Base-by-base conservation (phyloP, 2,113 vertebrate genomes). In the Phodopus roborovskii region DNA sequence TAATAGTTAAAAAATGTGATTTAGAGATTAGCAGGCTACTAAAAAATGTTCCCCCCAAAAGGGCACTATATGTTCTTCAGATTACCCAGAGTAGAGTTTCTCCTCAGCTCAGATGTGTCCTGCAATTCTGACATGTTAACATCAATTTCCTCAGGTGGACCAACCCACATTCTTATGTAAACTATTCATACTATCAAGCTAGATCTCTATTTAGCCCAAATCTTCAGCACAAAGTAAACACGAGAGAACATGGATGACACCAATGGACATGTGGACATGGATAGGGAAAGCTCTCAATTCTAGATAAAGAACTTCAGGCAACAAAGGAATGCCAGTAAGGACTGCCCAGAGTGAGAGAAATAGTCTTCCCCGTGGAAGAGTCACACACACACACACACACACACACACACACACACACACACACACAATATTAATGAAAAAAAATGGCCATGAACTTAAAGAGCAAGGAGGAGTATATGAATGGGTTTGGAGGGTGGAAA, bases 31-130 rank as follows among this genome's bases (percentile, higher is more conserved):
- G 33, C 9, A 42, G n/a, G n/a, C 74, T 78, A 83, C 20, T 75
- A 64, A 36, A 39, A 28, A 84, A 91, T 50, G 73, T 86, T 15
- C 11, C 10, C 58, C 81, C 48, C 13, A 92, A 90, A 73, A 45
- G 73, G 13, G 1, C 0, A 30, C 48, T 68, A 60, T 6, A 39
- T 28, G 28, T 66, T 87, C 81, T 79, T 92, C 56, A 62, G 83
- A 64, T 42, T 88, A 56, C 30, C 78, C 73, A 92, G 1, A 83
- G 42, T 10, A 92, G 26, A 60, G 68, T 90, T 91, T 96, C 88
- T 83, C 36, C 42, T 66, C 28, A n/a, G 68, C 33, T 15, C 62
- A 93, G 13, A 48, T 5, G 13, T 79, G 60, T 85, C 75, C 48
- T 88, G 45, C 22, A 78, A 83, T 73, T 82, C 70, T 78, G 70